Base-by-base conservation (phyloP, 2,888 invertebrate genomes). In the Mermis nigrescens region DNA sequence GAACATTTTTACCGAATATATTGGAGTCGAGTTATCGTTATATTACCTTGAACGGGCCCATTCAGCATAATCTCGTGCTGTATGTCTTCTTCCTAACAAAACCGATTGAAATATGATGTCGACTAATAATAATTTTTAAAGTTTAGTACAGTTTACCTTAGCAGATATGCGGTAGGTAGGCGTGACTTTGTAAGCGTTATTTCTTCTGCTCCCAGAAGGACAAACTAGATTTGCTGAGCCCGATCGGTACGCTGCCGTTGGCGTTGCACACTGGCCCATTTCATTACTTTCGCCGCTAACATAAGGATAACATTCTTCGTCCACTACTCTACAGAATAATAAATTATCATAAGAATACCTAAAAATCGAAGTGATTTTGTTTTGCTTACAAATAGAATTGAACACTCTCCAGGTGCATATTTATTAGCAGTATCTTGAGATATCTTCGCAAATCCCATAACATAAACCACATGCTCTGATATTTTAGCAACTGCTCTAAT, bases 41-140 rank as follows among this genome's bases (percentile, higher is more conserved):
- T 22, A 60, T 71, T 74, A 83, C 84, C 85, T 80, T 91, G 91
- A 1, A 92, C 88, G 1, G 92, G 92, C 53, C 94, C 94, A 51
- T 87, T 87, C 54, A 81, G 81, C 75, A 82, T 79, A 57, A 94
- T 88, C 72, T 94, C 92, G 58, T 83, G 80, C 88, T 87, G 90
- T 65, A 94, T 87, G 68, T 90, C 89, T 19, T 81, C 79, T 64
- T 78, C 78, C 61, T 69, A 61, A 69, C 73, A 7, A 45, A 46
- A 24, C 27, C 46, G 26, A 31, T 12, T 15, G 15, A 7, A 53
- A 32, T 22, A 15, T n/a, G 27, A 15, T 19, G 22, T 22, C 22
- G 19, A 57, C 19, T 12, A 12, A 12, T 38, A 38, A 7, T 12
- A 38, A 38, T 38, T 19, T 46, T 55, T 31, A 55, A 38, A 31